Evolutionary conservation across 2,113 vertebrate genomes (phyloP).

Genomic region (Conger conger): DNA sequence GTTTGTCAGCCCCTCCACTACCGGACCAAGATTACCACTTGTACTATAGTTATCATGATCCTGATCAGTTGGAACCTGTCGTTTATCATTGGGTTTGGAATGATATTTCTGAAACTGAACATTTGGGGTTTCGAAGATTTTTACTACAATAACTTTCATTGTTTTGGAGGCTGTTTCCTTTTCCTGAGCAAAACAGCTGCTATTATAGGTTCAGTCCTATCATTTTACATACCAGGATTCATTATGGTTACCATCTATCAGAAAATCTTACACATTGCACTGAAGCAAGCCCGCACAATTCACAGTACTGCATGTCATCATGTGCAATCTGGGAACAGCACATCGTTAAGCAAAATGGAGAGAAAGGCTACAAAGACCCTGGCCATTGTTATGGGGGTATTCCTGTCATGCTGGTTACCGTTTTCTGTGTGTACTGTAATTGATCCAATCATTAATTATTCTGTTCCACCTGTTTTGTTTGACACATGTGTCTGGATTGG

Average conservation of each 20-base stretch:
- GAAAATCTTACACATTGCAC: constrained; percentile 34
- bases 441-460: constrained; percentile 62
- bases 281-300: constrained; percentile 61
- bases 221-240: constrained; percentile 54
- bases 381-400: constrained; percentile 72
- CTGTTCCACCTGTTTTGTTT: constrained; percentile 14
- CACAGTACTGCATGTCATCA: constrained; percentile 33
- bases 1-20: constrained; percentile 32
- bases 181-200: constrained; percentile 69
- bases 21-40: constrained; percentile 56
- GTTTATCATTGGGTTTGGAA: constrained; percentile 66
- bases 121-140: constrained; percentile 65
- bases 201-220: constrained; percentile 61
- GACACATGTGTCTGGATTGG: constrained; percentile 74
- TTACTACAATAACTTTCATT: constrained; percentile 56
- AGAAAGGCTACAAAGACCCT: constrained; percentile 57
- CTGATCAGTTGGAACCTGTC: constrained; percentile 71
- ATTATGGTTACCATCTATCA: constrained; percentile 30
- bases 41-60: constrained; percentile 66
- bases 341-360: constrained; percentile 28
- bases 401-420: constrained; percentile 75
- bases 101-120: constrained; percentile 72
- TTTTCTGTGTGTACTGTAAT: constrained; percentile 72
- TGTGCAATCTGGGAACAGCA: not conserved
- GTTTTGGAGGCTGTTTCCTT: constrained; percentile 63